These are phyloP conservation scores for Crypturellus tataupa DNA, from an alignment of 2,797 vertebrate species.

Conservation along the genomic window DNA sequence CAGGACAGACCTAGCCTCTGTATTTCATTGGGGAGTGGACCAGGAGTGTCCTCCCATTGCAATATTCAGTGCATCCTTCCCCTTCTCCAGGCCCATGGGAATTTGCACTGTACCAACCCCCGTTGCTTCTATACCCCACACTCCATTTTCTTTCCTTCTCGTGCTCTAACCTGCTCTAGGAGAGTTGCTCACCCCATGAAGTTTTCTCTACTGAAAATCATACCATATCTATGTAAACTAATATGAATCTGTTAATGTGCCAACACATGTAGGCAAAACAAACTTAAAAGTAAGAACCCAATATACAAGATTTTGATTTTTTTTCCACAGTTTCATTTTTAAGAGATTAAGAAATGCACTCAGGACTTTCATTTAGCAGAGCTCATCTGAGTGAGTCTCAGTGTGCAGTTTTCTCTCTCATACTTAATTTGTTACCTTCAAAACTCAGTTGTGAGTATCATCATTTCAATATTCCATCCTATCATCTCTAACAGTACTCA, in stretches of 20 bases:
- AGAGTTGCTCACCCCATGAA: background rate
- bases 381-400: accelerated
- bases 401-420: background rate
- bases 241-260: background rate
- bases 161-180: accelerated
- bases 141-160: background rate
- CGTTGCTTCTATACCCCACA: background rate
- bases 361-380: background rate
- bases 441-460: background rate
- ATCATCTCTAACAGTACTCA: background rate
- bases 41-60: background rate
- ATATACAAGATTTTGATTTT: background rate
- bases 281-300: background rate
- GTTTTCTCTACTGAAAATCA: background rate
- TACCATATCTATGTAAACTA: background rate
- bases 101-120: accelerated
- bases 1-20: background rate
- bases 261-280: background rate
- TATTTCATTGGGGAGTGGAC: background rate
- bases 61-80: accelerated
- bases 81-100: background rate
- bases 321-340: background rate
- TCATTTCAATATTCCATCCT: background rate
- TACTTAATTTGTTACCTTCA: background rate
- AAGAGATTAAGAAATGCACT: background rate